phyloP scores from a whole-genome alignment of 2,888 invertebrate genomes.

The Trilocha varians region DNA sequence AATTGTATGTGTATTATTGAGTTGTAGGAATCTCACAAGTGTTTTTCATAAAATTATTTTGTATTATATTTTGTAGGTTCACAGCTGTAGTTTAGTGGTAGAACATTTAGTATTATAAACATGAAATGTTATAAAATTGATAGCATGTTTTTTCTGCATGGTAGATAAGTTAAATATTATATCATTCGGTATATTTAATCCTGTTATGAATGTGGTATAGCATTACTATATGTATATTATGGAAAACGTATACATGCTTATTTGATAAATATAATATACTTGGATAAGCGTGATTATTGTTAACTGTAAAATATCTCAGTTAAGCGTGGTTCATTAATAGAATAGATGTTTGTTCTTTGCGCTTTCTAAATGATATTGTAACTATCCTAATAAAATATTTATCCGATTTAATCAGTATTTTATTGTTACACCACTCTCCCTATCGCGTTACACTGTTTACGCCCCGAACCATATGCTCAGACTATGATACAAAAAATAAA shows the following conservation, averaged over 20 bases:
- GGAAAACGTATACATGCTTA: conserved; percentile 47
- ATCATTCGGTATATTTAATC: conserved; percentile 47
- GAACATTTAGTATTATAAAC: conserved; percentile 47
- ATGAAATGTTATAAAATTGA: conserved; percentile 56
- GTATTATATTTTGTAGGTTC: conserved; percentile 20
- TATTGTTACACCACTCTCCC: neutral
- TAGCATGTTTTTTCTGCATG: conserved; percentile 63
- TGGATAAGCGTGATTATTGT: conserved; percentile 39
- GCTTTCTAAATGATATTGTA: conserved; percentile 64
- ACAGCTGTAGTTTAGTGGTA: conserved; percentile 29
- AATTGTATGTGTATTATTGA: neutral
- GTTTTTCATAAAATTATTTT: conserved; percentile 13
- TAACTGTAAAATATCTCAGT: conserved; percentile 47
- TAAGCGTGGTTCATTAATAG: conserved; percentile 47
- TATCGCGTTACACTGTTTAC: neutral
- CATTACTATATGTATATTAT: conserved; percentile 54
- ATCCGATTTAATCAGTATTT: conserved; percentile 44
- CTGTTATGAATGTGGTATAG: conserved; percentile 46
- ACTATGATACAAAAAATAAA: neutral
- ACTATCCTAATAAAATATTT: conserved; percentile 68
- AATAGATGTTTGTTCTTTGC: conserved; percentile 56
- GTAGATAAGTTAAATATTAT: conserved; percentile 53
- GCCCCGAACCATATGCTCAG: neutral
- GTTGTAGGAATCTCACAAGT: conserved; percentile 32
- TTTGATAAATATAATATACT: conserved; percentile 35